A percentile compares a stretch with the other conserved stretches of the same genome.
Conservation (phyloP, 2,113 vertebrate genomes). For the Thoracochromis brauschi region DNA sequence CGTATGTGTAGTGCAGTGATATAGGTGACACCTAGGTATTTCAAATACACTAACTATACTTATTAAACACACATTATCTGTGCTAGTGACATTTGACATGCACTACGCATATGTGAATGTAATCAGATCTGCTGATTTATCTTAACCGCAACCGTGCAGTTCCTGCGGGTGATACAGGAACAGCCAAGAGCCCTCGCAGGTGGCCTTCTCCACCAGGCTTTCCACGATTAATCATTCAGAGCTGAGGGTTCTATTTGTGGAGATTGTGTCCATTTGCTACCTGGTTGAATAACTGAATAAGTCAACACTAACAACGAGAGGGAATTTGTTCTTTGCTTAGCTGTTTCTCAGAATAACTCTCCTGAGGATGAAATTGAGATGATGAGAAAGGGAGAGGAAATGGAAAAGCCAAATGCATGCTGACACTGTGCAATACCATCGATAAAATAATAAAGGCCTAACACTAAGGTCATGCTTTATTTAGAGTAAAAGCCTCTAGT, state of each 20-base stretch:
- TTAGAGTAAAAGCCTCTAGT: constrained; percentile 51
- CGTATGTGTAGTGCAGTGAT: not conserved
- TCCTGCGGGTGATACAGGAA: not conserved
- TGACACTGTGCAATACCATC: constrained; percentile 34
- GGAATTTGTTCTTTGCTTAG: constrained; percentile 54
- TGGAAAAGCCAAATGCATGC: constrained; percentile 32
- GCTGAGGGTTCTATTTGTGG: constrained; percentile 56
- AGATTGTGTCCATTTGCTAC: constrained; percentile 60
- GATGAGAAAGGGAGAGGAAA: constrained; percentile 50
- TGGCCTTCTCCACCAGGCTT: constrained; percentile 24
- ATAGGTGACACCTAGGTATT: not conserved
- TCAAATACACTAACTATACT: constrained; percentile 4
- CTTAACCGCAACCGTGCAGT: not conserved
- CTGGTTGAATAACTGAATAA: constrained; percentile 66
- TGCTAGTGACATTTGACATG: not conserved
- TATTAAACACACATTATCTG: constrained; percentile 16
- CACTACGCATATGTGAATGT: not conserved
- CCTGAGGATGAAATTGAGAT: constrained; percentile 62
- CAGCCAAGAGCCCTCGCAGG: not conserved
- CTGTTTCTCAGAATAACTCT: constrained; percentile 66
- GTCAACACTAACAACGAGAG: constrained; percentile 62
- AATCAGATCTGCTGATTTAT: not conserved
- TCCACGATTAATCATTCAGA: constrained; percentile 70
- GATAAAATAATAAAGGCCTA: constrained; percentile 62
- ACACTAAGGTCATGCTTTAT: constrained; percentile 61